Evolutionary conservation across 2,113 vertebrate species (phyloP).

Genomic region (Coturnix japonica): DNA sequence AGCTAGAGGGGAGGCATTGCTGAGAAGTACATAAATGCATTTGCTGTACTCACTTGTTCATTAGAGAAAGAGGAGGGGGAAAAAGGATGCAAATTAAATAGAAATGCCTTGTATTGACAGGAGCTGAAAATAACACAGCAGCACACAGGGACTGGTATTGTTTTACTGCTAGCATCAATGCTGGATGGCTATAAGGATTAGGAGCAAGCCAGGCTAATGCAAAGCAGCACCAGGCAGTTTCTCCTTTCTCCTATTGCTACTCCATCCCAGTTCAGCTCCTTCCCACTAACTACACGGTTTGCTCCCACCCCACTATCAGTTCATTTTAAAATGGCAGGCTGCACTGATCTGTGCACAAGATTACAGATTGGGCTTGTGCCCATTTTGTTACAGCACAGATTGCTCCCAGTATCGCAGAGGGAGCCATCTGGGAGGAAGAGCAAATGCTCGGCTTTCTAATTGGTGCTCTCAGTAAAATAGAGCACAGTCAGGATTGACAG

Average conservation of each 20-base stretch:
- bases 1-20: background rate
- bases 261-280: background rate
- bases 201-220: constrained; percentile 6
- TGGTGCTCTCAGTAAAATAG: constrained; percentile 41
- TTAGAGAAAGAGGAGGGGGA: background rate
- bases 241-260: background rate
- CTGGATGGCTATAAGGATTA: constrained; percentile 54
- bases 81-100: constrained; percentile 54
- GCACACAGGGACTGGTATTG: constrained; percentile 33
- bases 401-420: background rate
- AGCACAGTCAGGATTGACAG: background rate
- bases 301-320: background rate
- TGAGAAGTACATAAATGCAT: constrained; percentile 8
- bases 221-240: constrained; percentile 24
- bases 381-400: background rate
- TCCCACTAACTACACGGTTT: background rate
- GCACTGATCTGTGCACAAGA: background rate
- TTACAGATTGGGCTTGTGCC: constrained; percentile 17
- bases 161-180: constrained; percentile 25
- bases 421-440: constrained; percentile 43
- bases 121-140: constrained; percentile 17
- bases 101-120: constrained; percentile 56
- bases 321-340: background rate
- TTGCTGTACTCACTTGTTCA: constrained; percentile 46
- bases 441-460: constrained; percentile 32